Percentiles rank a stretch among this genome's conserved stretches.
Conservation (phyloP, 1,140 invertebrate genomes). For the Diabrotica virgifera region DNA sequence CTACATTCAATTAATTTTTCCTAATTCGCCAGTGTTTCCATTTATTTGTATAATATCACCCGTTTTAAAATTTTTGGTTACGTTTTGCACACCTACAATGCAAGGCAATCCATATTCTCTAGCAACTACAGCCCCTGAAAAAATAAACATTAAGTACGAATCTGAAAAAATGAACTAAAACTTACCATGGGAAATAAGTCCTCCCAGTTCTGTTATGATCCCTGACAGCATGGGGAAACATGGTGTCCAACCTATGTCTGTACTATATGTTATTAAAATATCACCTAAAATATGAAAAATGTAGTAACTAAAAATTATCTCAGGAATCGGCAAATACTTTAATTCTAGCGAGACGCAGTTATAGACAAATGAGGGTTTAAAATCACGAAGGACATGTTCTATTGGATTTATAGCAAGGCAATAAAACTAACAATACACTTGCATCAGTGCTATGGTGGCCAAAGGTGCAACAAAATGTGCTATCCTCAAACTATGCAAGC, state of each 20-base stretch:
- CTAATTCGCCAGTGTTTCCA: constrained; percentile 38
- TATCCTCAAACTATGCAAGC: too few relatives aligned
- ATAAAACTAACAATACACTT: too few relatives aligned
- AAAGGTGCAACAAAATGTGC: too few relatives aligned
- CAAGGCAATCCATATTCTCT: constrained; percentile 83
- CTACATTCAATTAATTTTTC: constrained; percentile 14
- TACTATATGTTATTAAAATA: constrained; percentile 73
- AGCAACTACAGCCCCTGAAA: constrained; percentile 78
- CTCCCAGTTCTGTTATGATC: constrained; percentile 81
- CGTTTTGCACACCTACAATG: constrained; percentile 69
- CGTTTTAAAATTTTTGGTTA: constrained; percentile 66
- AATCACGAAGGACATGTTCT: too few relatives aligned
- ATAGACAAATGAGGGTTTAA: too few relatives aligned
- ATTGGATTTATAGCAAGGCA: too few relatives aligned
- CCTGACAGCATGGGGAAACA: constrained; percentile 80
- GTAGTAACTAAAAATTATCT: too few relatives aligned
- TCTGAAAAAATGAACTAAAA: constrained; percentile 6
- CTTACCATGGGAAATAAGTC: constrained; percentile 79
- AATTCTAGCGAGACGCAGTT: too few relatives aligned
- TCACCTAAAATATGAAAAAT: constrained; percentile 55
- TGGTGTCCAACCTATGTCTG: constrained; percentile 85
- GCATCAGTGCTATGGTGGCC: too few relatives aligned
- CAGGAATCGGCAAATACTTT: too few relatives aligned
- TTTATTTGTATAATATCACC: constrained; percentile 57
- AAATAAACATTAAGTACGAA: constrained; percentile 4